phyloP scores from a whole-genome alignment of 2,797 vertebrate genomes.

The Gambelia wislizenii region DNA sequence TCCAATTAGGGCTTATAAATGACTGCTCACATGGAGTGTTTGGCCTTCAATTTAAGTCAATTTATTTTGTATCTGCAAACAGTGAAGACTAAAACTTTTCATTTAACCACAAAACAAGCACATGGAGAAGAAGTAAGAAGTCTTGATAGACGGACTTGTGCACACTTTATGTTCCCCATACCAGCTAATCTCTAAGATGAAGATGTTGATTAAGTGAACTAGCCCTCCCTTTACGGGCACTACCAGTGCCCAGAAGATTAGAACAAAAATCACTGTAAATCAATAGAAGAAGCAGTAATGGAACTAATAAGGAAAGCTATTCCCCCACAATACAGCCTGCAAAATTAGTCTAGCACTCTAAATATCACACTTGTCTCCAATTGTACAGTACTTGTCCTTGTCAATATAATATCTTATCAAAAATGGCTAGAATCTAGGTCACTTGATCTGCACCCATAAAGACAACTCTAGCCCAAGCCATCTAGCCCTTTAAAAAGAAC shows the following conservation, averaged over 20 bases:
- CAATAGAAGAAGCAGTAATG: neutral
- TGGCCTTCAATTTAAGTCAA: constrained; percentile 22
- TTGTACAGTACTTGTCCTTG: neutral
- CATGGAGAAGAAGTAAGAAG: neutral
- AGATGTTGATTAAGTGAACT: neutral
- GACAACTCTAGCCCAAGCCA: neutral
- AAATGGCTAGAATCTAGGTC: constrained; percentile 33
- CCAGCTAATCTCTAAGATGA: neutral
- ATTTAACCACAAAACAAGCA: constrained; percentile 6
- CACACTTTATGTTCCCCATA: neutral
- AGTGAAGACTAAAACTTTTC: neutral
- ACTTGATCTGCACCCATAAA: constrained; percentile 10
- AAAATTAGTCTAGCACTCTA: neutral
- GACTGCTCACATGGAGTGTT: constrained; percentile 20
- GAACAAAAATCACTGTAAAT: neutral
- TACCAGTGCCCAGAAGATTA: neutral
- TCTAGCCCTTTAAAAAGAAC: constrained; percentile 12
- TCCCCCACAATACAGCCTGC: neutral
- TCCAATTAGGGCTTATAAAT: constrained; percentile 32
- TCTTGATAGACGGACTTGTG: neutral
- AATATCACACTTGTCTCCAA: neutral
- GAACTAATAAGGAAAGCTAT: neutral
- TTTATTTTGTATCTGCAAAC: constrained; percentile 8
- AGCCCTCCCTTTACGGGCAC: neutral
- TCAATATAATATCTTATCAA: neutral